phyloP scores from a whole-genome alignment of 2,888 invertebrate species.

The Epiblema foenella region DNA sequence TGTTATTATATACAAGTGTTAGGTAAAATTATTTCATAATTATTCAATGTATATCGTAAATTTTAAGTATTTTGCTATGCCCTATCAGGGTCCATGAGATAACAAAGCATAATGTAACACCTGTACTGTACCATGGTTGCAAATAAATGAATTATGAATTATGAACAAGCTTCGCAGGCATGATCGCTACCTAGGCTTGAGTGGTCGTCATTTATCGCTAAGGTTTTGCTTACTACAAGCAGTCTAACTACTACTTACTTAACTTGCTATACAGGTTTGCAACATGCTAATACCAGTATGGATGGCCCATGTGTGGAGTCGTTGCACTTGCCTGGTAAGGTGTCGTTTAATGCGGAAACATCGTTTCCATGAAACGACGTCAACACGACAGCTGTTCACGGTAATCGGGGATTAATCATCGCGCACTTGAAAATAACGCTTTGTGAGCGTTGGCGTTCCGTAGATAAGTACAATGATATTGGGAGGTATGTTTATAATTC shows the following conservation, averaged over 20 bases:
- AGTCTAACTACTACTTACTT: not conserved
- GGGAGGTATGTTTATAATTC: not conserved
- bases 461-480: not conserved
- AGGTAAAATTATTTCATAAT: too few relatives aligned
- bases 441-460: not conserved
- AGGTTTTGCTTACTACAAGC: too few relatives aligned
- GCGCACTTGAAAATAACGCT: constrained; percentile 9
- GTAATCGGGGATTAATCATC: constrained; percentile 19
- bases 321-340: constrained; percentile 18
- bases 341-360: constrained; percentile 21
- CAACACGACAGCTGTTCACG: constrained; percentile 12
- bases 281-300: not conserved
- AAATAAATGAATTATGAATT: too few relatives aligned
- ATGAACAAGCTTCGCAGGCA: too few relatives aligned
- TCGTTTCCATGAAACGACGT: constrained; percentile 11
- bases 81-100: too few relatives aligned
- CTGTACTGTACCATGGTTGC: too few relatives aligned
- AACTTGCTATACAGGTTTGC: not conserved
- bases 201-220: too few relatives aligned
- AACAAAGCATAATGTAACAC: too few relatives aligned
- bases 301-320: not conserved
- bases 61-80: too few relatives aligned
- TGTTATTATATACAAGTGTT: too few relatives aligned
- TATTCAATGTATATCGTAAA: too few relatives aligned
- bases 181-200: too few relatives aligned